These are phyloP conservation scores for Lithobates pipiens DNA, from an alignment of 2,797 vertebrate species.

Conservation along the genomic window DNA sequence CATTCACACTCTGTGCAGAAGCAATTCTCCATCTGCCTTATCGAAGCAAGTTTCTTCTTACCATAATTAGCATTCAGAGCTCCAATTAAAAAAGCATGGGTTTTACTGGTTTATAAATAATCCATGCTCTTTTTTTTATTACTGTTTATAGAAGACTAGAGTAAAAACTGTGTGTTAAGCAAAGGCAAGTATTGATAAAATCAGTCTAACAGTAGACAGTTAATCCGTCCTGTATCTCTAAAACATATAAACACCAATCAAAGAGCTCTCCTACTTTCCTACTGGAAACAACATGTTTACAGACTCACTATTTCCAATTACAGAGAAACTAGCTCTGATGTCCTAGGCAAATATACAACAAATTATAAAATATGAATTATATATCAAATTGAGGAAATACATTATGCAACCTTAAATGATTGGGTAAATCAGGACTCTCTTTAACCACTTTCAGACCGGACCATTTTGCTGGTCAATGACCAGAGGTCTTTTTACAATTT, in stretches of 20 bases:
- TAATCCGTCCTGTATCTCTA: conserved; percentile 69
- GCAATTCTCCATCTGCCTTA: conserved; percentile 66
- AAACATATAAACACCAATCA: conserved; percentile 66
- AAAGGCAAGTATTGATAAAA: conserved; percentile 73
- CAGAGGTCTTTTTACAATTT: too few species aligned
- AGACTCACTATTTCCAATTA: conserved; percentile 55
- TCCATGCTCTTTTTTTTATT: conserved; percentile 65
- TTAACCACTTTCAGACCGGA: too few species aligned
- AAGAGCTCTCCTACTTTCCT: conserved; percentile 59
- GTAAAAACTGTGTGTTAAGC: conserved; percentile 68
- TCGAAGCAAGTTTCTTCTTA: conserved; percentile 66
- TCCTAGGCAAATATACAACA: not conserved
- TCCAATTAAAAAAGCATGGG: conserved; percentile 68
- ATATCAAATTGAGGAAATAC: not conserved
- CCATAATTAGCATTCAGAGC: conserved; percentile 72
- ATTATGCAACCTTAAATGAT: not conserved
- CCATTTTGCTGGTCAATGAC: too few species aligned
- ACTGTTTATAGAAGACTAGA: conserved; percentile 68
- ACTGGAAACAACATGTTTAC: conserved; percentile 60
- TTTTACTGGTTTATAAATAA: conserved; percentile 75
- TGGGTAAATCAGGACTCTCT: too few species aligned
- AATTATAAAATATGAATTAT: not conserved
- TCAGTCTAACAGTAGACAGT: conserved; percentile 69
- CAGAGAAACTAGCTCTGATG: not conserved
- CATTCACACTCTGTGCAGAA: conserved; percentile 33